Evolutionary conservation across 2,797 vertebrate genomes (phyloP).

Genomic region (Periparus ater): DNA sequence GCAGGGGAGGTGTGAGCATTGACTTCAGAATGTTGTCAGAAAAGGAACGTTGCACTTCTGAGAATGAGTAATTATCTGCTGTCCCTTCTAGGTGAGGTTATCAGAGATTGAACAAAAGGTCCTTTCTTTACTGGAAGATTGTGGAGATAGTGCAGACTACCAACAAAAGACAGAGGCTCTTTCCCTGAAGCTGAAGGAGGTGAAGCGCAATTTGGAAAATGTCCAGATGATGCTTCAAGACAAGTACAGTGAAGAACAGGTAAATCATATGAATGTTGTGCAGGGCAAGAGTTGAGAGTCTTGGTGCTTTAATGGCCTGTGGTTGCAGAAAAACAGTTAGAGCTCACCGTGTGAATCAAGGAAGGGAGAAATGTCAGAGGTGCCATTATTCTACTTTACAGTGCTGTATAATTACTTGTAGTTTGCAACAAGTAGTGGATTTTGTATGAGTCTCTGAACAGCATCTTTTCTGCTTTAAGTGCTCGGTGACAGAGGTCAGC

Average conservation of each 20-base stretch:
- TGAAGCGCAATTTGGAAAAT: conserved; percentile 85
- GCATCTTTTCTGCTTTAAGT: background rate
- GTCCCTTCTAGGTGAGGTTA: conserved; percentile 82
- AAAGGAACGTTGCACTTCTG: background rate
- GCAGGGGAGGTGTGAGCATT: background rate
- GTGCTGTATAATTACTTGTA: background rate
- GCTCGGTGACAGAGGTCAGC: background rate
- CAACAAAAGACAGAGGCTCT: conserved; percentile 81
- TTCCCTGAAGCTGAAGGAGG: conserved; percentile 82
- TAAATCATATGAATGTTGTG: background rate
- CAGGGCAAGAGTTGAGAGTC: background rate
- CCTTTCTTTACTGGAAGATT: conserved; percentile 69
- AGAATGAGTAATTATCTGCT: conserved; percentile 34
- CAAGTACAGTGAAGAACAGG: conserved; percentile 75
- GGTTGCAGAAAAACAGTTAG: background rate
- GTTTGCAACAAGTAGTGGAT: background rate
- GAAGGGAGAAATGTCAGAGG: background rate
- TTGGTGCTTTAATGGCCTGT: background rate
- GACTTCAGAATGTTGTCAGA: background rate
- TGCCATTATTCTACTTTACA: background rate
- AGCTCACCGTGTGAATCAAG: background rate
- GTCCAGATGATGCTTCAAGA: conserved; percentile 87
- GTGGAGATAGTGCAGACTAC: conserved; percentile 63
- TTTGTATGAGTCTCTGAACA: background rate
- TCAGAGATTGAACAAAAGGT: conserved; percentile 89